Conservation (phyloP, 1,140 invertebrate genomes). For the Pseudomyrmex cubaensis region DNA sequence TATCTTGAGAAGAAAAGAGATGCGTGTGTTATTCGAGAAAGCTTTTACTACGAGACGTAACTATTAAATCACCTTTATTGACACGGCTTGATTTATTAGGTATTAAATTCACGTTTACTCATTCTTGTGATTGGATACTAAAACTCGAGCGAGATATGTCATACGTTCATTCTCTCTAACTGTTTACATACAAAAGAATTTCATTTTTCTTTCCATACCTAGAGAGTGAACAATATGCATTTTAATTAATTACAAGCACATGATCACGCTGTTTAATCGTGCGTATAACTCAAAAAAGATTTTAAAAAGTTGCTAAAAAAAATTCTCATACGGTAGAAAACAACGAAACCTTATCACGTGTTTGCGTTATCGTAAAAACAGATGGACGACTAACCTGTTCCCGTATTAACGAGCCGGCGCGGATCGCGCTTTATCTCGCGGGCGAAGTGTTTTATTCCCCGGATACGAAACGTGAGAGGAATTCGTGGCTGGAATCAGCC, state of each 20-base stretch:
- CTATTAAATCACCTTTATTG: constrained; percentile 38
- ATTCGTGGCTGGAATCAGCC: constrained; percentile 65
- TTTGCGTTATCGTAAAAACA: constrained; percentile 42
- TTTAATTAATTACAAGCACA: background rate
- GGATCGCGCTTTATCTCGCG: constrained; percentile 61
- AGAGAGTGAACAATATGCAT: no score
- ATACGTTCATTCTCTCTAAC: constrained; percentile 5
- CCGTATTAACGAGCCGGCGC: constrained; percentile 62
- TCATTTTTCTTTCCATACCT: no score
- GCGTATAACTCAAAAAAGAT: background rate
- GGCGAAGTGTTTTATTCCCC: constrained; percentile 69
- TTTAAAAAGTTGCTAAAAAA: background rate
- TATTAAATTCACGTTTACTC: constrained; percentile 20
- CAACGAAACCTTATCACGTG: constrained; percentile 22
- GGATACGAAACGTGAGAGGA: constrained; percentile 73
- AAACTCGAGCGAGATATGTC: constrained; percentile 10
- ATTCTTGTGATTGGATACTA: constrained; percentile 25
- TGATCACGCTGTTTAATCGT: background rate
- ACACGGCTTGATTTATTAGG: constrained; percentile 10
- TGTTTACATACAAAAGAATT: no score
- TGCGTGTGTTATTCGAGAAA: background rate
- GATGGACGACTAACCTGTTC: constrained; percentile 41
- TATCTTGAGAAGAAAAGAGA: background rate
- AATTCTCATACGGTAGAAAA: background rate
- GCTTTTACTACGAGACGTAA: constrained; percentile 3